A percentile compares a stretch with the other conserved stretches of the same genome.
These are phyloP conservation scores for Sebastes cheni DNA, from an alignment of 2,797 vertebrate genomes.

Conservation along the genomic window DNA sequence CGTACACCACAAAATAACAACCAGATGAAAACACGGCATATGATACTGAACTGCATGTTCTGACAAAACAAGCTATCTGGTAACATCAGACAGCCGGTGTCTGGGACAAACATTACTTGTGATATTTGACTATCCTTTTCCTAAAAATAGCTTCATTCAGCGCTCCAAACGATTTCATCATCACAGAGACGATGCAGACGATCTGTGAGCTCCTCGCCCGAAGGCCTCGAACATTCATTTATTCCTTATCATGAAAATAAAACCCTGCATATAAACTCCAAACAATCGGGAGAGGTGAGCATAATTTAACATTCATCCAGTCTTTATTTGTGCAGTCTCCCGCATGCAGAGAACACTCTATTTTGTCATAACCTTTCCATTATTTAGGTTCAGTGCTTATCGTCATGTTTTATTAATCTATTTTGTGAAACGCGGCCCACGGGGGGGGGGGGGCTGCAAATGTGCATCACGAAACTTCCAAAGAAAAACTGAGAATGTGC, in stretches of 20 bases:
- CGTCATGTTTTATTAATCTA: slow-evolving; percentile 76
- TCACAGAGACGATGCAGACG: slow-evolving; percentile 3
- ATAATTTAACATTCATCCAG: slow-evolving; percentile 50
- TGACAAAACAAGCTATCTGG: slow-evolving; percentile 37
- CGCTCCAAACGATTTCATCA: slow-evolving; percentile 35
- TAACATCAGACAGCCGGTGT: slow-evolving; percentile 45
- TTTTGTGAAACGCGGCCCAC: slow-evolving; percentile 40
- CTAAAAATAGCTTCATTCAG: slow-evolving; percentile 37
- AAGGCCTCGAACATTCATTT: background rate
- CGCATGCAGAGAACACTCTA: slow-evolving; percentile 53
- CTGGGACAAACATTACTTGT: slow-evolving; percentile 56
- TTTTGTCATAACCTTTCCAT: slow-evolving; percentile 73
- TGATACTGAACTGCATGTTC: slow-evolving; percentile 43
- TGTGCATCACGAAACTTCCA: slow-evolving; percentile 14
- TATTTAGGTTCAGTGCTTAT: slow-evolving; percentile 72
- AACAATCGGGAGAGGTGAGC: slow-evolving; percentile 18
- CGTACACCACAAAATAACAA: slow-evolving; percentile 7
- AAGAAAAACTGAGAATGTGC: slow-evolving; percentile 22
- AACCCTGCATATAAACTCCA: slow-evolving; percentile 5
- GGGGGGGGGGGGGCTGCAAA: slow-evolving; percentile 29
- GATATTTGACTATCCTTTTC: slow-evolving; percentile 45
- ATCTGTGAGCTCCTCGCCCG: background rate
- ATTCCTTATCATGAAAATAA: background rate
- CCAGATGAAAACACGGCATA: slow-evolving; percentile 21
- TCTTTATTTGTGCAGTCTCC: slow-evolving; percentile 56